phyloP scores from a whole-genome alignment of 2,888 invertebrate species.

The Allacma fusca region DNA sequence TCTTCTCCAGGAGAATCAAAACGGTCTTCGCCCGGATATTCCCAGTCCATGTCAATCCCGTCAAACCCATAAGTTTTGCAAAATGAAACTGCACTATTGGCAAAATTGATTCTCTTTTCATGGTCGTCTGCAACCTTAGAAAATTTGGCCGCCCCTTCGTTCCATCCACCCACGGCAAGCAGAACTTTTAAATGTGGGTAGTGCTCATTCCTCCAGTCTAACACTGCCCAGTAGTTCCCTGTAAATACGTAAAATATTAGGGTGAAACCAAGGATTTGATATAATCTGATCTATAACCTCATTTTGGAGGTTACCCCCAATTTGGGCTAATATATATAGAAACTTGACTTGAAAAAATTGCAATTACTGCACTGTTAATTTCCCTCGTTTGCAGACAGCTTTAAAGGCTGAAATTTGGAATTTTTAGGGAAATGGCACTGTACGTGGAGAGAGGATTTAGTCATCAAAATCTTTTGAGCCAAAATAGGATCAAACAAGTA shows the following conservation, averaged over 20 bases:
- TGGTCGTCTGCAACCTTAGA: not conserved
- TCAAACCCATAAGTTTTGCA: not conserved
- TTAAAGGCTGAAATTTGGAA: no score
- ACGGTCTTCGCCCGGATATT: not conserved
- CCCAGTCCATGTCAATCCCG: slow-evolving; percentile 30
- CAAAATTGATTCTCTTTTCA: not conserved
- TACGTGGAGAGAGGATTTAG: no score
- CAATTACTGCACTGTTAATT: no score
- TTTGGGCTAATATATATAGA: no score
- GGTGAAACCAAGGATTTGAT: no score
- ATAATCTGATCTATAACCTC: no score
- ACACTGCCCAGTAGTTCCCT: not conserved
- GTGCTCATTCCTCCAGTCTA: not conserved
- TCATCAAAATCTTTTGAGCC: no score
- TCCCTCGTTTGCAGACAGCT: no score
- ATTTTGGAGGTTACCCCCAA: no score
- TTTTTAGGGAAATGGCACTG: no score
- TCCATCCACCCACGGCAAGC: slow-evolving; percentile 7
- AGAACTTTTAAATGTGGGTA: slow-evolving; percentile 10
- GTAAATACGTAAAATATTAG: not conserved
- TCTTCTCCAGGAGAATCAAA: not conserved
- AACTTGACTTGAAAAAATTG: no score
- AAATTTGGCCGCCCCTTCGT: not conserved
- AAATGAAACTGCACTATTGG: not conserved
- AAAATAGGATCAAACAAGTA: no score